Evolutionary conservation across 2,797 vertebrate species (phyloP), one percentile per base, ranked within the genome.

Genomic region (Pantherophis vulpinus): DNA sequence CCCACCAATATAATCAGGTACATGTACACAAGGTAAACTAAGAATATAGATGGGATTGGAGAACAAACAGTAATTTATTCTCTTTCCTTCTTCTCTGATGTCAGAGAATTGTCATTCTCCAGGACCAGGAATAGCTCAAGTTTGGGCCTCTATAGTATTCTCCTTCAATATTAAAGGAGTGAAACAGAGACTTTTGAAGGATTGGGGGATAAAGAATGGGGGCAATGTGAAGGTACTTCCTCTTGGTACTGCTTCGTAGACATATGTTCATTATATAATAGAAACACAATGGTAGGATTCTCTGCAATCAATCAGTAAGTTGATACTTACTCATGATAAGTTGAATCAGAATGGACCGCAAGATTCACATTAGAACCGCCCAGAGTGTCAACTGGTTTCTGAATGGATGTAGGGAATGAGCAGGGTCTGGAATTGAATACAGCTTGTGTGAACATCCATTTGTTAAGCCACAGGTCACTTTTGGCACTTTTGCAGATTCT

Each of bases 321-420:
- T 37, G 11, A 16, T 47, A 93, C 93, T 89, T 93, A 93, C 90
- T 89, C 59, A 63, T 29, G 32, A 58, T 86, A 93, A 14, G 32
- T 1, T 55, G 56, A 47, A 16, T 60, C 90, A 63, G 87, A 56
- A 79, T 3, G 5, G 47, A 86, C 7, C 58, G 66, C 93, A 47
- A 29, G 55, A 60, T 25, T 88, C 54, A 58, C 2, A 20, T 59
- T 90, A 66, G n/a, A 55, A 13, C 70, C 47, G 7, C 25, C 11
- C 90, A 83, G 61, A 27, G 87, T 13, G n/a, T 74, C 25, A 0
- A 27, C 7, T 25, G 32, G 70, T 5, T 51, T 42, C 23, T 56
- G 90, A 56, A 63, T 2, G 5, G n/a, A 29, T 4, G 29, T 7
- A 42, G 90, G 14, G 16, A 47, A 47, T 11, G 58, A 16, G 32